Conservation (phyloP, 2,888 invertebrate species). For the Fragum whitleyi region DNA sequence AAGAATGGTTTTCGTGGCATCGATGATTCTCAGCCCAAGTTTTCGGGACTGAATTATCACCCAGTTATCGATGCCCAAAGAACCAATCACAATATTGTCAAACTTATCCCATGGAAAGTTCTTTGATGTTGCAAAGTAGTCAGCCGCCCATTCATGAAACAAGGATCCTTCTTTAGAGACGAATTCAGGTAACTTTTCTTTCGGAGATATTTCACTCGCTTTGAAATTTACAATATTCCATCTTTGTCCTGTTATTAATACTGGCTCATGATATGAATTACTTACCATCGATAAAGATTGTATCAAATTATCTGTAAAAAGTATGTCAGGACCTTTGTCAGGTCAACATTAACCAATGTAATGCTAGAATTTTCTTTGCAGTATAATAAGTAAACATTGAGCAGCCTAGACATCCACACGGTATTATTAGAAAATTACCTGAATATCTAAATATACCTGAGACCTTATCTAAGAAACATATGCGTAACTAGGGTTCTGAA, state of each 20-base stretch:
- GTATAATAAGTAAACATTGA: too few relatives aligned
- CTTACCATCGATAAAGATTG: conserved; percentile 61
- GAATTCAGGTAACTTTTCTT: conserved; percentile 55
- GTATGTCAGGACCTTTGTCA: too few relatives aligned
- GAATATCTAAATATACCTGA: too few relatives aligned
- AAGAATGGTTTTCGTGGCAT: conserved; percentile 73
- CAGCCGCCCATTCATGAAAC: conserved; percentile 75
- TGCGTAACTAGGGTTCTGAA: too few relatives aligned
- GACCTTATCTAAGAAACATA: too few relatives aligned
- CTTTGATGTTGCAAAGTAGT: conserved; percentile 76
- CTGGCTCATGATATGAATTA: conserved; percentile 43
- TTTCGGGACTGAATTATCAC: conserved; percentile 72
- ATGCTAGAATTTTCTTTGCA: too few relatives aligned
- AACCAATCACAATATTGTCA: conserved; percentile 76
- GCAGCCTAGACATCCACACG: too few relatives aligned
- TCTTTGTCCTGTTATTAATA: conserved; percentile 68
- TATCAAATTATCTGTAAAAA: conserved; percentile 72
- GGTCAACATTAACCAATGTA: too few relatives aligned
- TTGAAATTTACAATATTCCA: conserved; percentile 73
- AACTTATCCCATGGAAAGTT: conserved; percentile 71
- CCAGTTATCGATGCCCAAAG: conserved; percentile 80
- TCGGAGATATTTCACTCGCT: conserved; percentile 57
- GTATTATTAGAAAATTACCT: too few relatives aligned
- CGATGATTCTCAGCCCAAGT: conserved; percentile 68
- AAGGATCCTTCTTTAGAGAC: conserved; percentile 69